Conservation (phyloP, 2,888 invertebrate genomes). For the Aporophyla nigra region DNA sequence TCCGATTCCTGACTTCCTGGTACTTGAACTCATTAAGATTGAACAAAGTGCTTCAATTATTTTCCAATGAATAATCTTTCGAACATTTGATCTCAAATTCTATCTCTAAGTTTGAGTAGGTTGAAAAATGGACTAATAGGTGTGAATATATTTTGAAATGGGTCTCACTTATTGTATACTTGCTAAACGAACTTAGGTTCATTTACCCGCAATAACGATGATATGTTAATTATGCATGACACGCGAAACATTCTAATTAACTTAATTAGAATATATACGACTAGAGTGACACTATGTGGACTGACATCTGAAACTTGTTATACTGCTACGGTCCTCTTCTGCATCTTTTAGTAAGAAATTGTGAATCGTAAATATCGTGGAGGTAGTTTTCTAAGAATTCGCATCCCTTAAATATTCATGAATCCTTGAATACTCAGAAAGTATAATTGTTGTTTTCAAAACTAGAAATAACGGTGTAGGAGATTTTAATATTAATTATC, state of each 20-base stretch:
- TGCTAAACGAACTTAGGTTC: slow-evolving; percentile 68
- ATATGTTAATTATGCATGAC: slow-evolving; percentile 72
- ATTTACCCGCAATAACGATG: slow-evolving; percentile 73
- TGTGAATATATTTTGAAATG: slow-evolving; percentile 26
- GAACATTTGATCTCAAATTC: background rate
- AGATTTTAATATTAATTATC: background rate
- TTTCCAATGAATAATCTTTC: background rate
- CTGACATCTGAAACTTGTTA: slow-evolving; percentile 28
- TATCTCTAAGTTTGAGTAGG: background rate
- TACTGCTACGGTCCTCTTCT: background rate
- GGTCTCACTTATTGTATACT: slow-evolving; percentile 30
- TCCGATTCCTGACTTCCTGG: slow-evolving; percentile 80
- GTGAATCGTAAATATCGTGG: background rate
- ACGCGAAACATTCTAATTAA: slow-evolving; percentile 72
- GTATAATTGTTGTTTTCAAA: background rate
- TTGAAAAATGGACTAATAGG: background rate
- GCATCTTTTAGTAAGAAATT: background rate
- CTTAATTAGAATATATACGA: slow-evolving; percentile 69
- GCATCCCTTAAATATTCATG: background rate
- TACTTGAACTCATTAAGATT: slow-evolving; percentile 63
- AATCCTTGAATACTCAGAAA: background rate
- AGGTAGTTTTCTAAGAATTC: slow-evolving; percentile 4
- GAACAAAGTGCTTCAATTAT: slow-evolving; percentile 9
- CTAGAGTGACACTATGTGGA: slow-evolving; percentile 42
- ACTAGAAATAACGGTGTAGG: background rate